Base-by-base conservation (phyloP, 2,113 vertebrate species). In the Picathartes gymnocephalus region DNA sequence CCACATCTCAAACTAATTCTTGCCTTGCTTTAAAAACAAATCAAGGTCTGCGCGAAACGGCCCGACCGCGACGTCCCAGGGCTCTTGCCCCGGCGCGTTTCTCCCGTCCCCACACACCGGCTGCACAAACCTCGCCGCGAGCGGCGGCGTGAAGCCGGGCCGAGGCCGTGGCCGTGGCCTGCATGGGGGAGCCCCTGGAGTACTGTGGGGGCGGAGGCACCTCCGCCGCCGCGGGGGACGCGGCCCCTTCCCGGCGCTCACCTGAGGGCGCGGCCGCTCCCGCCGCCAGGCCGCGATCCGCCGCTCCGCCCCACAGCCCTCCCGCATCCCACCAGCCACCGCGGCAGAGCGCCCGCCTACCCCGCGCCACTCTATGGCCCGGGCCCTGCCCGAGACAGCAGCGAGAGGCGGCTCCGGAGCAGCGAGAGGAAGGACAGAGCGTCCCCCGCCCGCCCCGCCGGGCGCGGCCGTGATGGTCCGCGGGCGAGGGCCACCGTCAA, bases 401-500 rank as follows among this genome's bases (percentile, higher is more conserved):
- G 5, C 6, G 5, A 7, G 61, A 64, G 62, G 24, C 62, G 23
- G 65, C 40, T 4, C 25, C 4, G 14, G 25, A 50, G 70, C 33
- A 78, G 33, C 7, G 81, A 88, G 88, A 70, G n/a, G 45, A 30
- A 20, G 25, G 90, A 23, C 15, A 42, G 92, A 92, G 66, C 51
- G 15, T 25, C n/a, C 10, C 25, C 45, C 5, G 14, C 64, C 47
- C 28, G 15, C 4, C 28, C 19, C 8, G 7, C 35, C 4, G 35
- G 70, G 40, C 0, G 58, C 51, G 60, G 60, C 42, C 24, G 1
- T 30, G 42, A 24, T 35, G 13, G 81, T 19, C 4, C 9, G 9
- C 2, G 23, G 8, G 24, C 19, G 1, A 0, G 4, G 11, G 69
- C 6, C 0, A 0, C 10, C 1, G 15, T 10, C 12, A 1, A 9